Evolutionary conservation across 2,888 invertebrate genomes (phyloP), one percentile per base, ranked within the genome.

Genomic region (Pachymerium ferrugineum): DNA sequence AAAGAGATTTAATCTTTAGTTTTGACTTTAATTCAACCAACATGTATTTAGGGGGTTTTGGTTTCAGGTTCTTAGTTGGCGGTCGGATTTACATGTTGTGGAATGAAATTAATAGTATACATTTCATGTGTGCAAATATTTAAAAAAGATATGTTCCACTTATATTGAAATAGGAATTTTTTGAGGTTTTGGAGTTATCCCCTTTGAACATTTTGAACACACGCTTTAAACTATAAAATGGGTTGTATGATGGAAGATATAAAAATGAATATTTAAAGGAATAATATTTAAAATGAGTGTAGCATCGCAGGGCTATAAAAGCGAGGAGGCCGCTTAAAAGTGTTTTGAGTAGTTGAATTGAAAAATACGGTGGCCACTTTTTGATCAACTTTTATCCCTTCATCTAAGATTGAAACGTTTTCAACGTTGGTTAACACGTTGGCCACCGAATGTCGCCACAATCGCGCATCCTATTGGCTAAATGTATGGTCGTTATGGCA

Each of bases 341-440:
- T 28, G 22, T 54, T 25, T 25, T 14, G 54, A 12, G 54, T 14
- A 8, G 54, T 14, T 3, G 25, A 54, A 54, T 25, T 25, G 54
- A 47, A 47, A 47, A 47, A 47, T 47, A 25, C 54, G 54, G 54
- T 54, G 54, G 54, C 54, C 14, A 22, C 14, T 54, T 54, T 22
- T 25, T 25, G 54, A 54, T 54, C 54, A 54, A 54, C 54, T 54
- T 54, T 54, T 54, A 54, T 54, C 54, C 54, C 54, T 14, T 54
- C 54, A 54, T 54, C 22, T 54, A 54, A 54, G 54, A 54, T 54
- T 54, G 54, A 54, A 54, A 54, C 54, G 54, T 54, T 54, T 54
- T 54, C 54, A 54, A 54, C 54, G n/a, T 54, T 54, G 25, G 54
- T 54, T 54, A 54, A 54, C 54, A 54, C 54, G 14, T 54, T 14